These are phyloP conservation scores for Electrophaes corylata DNA, from an alignment of 2,888 invertebrate genomes.

Conservation along the genomic window DNA sequence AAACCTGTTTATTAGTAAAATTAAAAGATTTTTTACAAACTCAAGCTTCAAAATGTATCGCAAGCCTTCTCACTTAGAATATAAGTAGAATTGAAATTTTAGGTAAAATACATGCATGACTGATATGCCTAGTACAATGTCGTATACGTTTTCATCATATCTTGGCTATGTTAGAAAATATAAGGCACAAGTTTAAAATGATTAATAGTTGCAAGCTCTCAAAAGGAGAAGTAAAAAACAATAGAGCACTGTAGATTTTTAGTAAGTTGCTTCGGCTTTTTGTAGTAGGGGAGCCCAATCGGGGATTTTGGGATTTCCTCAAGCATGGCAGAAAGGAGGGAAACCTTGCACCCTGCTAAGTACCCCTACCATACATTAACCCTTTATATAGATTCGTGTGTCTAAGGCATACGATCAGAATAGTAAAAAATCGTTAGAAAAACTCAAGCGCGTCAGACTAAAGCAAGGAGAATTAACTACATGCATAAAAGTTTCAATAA, in stretches of 20 bases:
- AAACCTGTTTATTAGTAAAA: background rate
- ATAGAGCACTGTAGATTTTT: background rate
- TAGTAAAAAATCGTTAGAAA: too few relatives aligned
- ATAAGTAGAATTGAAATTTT: background rate
- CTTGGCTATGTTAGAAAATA: slow-evolving; percentile 41
- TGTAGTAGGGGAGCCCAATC: too few relatives aligned
- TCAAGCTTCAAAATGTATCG: slow-evolving; percentile 4
- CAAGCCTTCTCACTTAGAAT: background rate
- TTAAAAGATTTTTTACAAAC: background rate
- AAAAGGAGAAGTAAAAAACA: background rate
- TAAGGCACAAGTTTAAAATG: slow-evolving; percentile 14
- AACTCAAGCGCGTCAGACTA: too few relatives aligned
- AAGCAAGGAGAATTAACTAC: too few relatives aligned
- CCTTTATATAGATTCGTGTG: too few relatives aligned
- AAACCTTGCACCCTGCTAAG: too few relatives aligned
- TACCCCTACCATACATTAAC: too few relatives aligned
- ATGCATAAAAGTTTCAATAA: too few relatives aligned
- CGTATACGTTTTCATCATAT: slow-evolving; percentile 51
- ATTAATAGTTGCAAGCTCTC: background rate
- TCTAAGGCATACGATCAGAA: too few relatives aligned
- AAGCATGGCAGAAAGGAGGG: too few relatives aligned
- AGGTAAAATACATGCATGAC: slow-evolving; percentile 31
- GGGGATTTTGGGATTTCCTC: too few relatives aligned
- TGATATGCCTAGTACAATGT: slow-evolving; percentile 49
- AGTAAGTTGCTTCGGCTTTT: background rate